Base-by-base conservation (phyloP, 2,888 invertebrate genomes). In the Chrysomela aeneicollis region DNA sequence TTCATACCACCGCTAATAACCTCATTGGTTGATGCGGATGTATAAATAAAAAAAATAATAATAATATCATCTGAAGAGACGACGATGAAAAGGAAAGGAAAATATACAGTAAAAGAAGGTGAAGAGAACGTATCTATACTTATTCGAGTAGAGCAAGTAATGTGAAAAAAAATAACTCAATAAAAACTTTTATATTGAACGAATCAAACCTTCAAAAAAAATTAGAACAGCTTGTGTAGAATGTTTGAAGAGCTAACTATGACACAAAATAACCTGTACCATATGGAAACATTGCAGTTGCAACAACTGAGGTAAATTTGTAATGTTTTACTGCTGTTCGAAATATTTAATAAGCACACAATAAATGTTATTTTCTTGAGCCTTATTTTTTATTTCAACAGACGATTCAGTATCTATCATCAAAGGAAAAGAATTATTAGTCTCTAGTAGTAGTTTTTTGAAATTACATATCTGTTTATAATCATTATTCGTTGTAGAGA, bases 231-330 rank as follows among this genome's bases (percentile, higher is more conserved):
- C 15, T 9, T 35, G 32, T 35, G 10, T 35, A 2, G 32, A 35
- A 35, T 35, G 32, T 9, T 35, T 9, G 10, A 10, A 35, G 32
- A 35, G 32, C 32, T 35, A n/a, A 35, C 32, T 35, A 35, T 35
- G 32, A 35, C 2, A 35, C 32, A 9, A 35, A 35, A 35, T 6
- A 22, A 58, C 52, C 12, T 66, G 61, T 22, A 53, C 62, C 4
- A 58, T 61, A 64, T 37, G 58, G 46, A 17, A 19, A 47, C n/a
- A n/a, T n/a, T n/a, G n/a, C 37, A 46, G 2, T 26, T 62, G 62
- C 58, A 66, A 62, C 26, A 26, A 5, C 3, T 26, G 26, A 5
- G 26, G 32, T 51, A 6, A 22, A 51, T 21, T 21, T 51, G 51
- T 51, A 21, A 51, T 10, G 26, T 5, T 26, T 5, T 26, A 26